Conservation (phyloP, 2,888 invertebrate species). For the Biston stratarius region DNA sequence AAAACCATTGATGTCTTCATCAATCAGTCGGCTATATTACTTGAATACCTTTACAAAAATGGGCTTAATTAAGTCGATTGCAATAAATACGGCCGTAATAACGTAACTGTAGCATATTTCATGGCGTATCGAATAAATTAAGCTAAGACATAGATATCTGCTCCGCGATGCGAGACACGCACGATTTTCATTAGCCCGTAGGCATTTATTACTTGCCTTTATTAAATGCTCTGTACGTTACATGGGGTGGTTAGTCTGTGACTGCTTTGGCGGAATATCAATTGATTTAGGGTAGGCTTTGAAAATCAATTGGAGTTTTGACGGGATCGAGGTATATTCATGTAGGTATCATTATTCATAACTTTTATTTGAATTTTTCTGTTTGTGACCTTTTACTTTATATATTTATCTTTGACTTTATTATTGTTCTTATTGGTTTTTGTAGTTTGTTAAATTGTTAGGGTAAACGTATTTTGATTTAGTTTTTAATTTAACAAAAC, state of each 20-base stretch:
- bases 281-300: constrained; percentile 13
- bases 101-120: constrained; percentile 13
- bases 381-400: no score
- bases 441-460: no score
- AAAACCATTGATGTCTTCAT: constrained; percentile 6
- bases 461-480: no score
- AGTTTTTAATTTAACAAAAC: no score
- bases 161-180: constrained; percentile 42
- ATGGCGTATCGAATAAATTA: constrained; percentile 17
- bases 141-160: constrained; percentile 1
- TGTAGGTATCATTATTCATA: no score
- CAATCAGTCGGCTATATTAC: background rate
- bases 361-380: no score
- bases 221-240: constrained; percentile 39
- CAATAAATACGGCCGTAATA: constrained; percentile 10
- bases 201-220: constrained; percentile 27
- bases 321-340: no score
- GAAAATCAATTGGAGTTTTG: no score
- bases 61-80: constrained; percentile 13
- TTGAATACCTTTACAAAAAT: constrained; percentile 2
- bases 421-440: no score
- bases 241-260: constrained; percentile 29
- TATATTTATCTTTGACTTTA: no score
- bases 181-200: constrained; percentile 45
- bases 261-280: constrained; percentile 27